phyloP scores from a whole-genome alignment of 2,113 vertebrate species.

The Melierax canorus region DNA sequence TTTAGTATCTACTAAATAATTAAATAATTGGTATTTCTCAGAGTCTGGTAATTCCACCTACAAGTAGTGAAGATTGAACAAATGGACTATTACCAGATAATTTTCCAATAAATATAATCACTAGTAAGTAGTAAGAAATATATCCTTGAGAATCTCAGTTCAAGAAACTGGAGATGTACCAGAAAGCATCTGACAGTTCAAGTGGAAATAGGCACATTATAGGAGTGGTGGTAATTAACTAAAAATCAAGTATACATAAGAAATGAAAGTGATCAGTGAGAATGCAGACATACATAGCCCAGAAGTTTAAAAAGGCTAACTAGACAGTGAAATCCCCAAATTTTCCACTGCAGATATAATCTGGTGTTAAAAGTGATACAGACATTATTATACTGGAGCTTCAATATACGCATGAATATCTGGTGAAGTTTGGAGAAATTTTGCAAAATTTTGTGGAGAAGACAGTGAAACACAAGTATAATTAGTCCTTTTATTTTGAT shows the following conservation, averaged over 20 bases:
- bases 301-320: background rate
- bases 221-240: background rate
- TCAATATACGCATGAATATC: background rate
- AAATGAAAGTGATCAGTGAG: background rate
- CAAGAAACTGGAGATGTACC: background rate
- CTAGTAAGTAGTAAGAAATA: background rate
- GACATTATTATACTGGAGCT: background rate
- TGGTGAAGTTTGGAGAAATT: background rate
- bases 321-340: background rate
- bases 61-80: background rate
- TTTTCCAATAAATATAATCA: background rate
- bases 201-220: background rate
- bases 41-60: background rate
- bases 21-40: background rate
- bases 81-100: background rate
- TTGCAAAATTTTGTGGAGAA: background rate
- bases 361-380: background rate
- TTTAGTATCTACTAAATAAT: background rate
- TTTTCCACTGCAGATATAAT: background rate
- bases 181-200: background rate
- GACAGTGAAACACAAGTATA: background rate
- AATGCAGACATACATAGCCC: background rate
- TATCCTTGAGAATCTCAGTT: background rate
- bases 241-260: background rate
- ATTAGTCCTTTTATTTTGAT: background rate